Conservation (phyloP, 2,888 invertebrate species). For the Cephus runcator region DNA sequence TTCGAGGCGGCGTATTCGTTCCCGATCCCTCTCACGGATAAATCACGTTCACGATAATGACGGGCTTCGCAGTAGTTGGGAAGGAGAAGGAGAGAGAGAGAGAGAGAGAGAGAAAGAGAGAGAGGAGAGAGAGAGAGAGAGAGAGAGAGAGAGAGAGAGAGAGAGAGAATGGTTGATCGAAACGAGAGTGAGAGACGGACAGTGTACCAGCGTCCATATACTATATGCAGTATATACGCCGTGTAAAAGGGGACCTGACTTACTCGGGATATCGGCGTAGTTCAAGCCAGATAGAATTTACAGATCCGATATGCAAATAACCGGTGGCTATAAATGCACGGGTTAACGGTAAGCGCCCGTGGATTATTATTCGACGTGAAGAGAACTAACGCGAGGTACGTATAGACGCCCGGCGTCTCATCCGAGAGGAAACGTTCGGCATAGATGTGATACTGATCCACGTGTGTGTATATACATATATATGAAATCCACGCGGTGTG, state of each 20-base stretch:
- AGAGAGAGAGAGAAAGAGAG: not conserved
- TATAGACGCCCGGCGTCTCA: not conserved
- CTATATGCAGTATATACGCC: not conserved
- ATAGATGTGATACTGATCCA: not conserved
- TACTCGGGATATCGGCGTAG: conserved; percentile 10
- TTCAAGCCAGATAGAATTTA: conserved; percentile 43
- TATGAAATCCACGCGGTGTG: too few relatives aligned
- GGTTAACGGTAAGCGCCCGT: conserved; percentile 56
- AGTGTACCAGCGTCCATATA: not conserved
- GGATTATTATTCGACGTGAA: conserved; percentile 46
- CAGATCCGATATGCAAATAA: conserved; percentile 58
- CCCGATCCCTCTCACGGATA: conserved; percentile 31
- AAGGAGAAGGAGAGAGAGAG: not conserved
- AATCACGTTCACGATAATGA: conserved; percentile 45
- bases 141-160: not conserved
- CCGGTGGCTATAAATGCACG: conserved; percentile 49
- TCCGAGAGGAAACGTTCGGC: not conserved
- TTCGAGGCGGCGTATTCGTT: conserved; percentile 15
- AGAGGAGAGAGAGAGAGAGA: not conserved
- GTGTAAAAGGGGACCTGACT: conserved; percentile 17
- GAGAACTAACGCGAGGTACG: conserved; percentile 15
- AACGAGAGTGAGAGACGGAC: not conserved
- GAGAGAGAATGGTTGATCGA: not conserved
- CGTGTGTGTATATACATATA: too few relatives aligned
- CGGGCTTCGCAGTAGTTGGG: conserved; percentile 6